Evolutionary conservation across 2,888 invertebrate species (phyloP).

Genomic region (Pomacea canaliculata): DNA sequence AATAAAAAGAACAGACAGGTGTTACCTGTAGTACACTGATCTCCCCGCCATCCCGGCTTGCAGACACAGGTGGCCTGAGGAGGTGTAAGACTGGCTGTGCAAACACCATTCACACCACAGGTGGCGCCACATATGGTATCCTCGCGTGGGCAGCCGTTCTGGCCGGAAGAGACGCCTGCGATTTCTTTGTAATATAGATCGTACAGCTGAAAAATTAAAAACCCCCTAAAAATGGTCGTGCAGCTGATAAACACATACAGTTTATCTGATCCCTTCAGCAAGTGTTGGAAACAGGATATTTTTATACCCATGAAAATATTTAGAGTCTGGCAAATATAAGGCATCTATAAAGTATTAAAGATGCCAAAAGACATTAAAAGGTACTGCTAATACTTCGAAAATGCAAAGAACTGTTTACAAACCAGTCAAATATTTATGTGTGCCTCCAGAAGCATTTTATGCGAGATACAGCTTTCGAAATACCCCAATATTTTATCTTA

Average conservation of each 20-base stretch:
- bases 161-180: slow-evolving; percentile 78
- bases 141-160: slow-evolving; percentile 89
- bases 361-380: not conserved
- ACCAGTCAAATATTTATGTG: not conserved
- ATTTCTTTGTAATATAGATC: slow-evolving; percentile 82
- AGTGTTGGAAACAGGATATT: too few relatives aligned
- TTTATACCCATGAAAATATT: too few relatives aligned
- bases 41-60: slow-evolving; percentile 90
- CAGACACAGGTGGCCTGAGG: slow-evolving; percentile 85
- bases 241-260: too few relatives aligned
- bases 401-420: too few relatives aligned
- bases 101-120: slow-evolving; percentile 77
- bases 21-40: slow-evolving; percentile 72
- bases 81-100: slow-evolving; percentile 80
- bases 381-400: too few relatives aligned
- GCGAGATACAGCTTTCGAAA: too few relatives aligned
- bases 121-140: slow-evolving; percentile 81
- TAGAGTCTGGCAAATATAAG: too few relatives aligned
- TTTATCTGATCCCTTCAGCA: too few relatives aligned
- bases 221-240: too few relatives aligned
- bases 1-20: not conserved
- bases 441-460: too few relatives aligned
- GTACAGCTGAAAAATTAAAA: slow-evolving; percentile 82
- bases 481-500: not conserved
- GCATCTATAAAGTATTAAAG: too few relatives aligned